phyloP scores from a whole-genome alignment of 2,888 invertebrate genomes.

The Thereva nobilitata region DNA sequence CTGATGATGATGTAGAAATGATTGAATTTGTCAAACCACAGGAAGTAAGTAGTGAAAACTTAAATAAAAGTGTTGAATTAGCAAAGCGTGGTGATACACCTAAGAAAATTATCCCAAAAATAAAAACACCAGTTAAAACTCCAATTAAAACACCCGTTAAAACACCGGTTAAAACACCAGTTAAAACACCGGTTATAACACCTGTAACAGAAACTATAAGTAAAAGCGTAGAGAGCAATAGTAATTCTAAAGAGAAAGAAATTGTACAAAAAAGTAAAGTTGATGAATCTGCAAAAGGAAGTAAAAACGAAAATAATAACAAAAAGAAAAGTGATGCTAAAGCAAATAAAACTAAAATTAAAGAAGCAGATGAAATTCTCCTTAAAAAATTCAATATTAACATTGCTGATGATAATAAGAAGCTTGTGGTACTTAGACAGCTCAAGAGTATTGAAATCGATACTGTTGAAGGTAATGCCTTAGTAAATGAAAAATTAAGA shows the following conservation, averaged over 20 bases:
- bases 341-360: neutral
- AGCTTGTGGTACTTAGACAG: constrained; percentile 28
- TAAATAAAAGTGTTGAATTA: neutral
- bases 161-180: no score
- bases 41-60: constrained; percentile 1
- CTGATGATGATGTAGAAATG: neutral
- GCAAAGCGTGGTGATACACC: constrained; percentile 7
- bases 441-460: constrained; percentile 40
- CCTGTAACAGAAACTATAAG: no score
- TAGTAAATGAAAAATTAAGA: constrained; percentile 16
- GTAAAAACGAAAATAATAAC: neutral
- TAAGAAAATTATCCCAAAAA: no score
- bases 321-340: neutral
- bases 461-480: constrained; percentile 40
- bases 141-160: no score
- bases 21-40: neutral
- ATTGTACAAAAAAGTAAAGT: neutral
- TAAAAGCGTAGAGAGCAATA: neutral
- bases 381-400: constrained; percentile 37
- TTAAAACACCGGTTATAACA: neutral
- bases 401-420: constrained; percentile 35
- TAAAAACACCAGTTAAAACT: no score
- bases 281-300: neutral
- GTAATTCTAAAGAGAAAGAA: constrained; percentile 1
- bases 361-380: constrained; percentile 35